A percentile compares a stretch with the other conserved stretches of the same genome.
Evolutionary conservation across 2,888 invertebrate species (phyloP).

Genomic region (Tenthredo scrophulariae): DNA sequence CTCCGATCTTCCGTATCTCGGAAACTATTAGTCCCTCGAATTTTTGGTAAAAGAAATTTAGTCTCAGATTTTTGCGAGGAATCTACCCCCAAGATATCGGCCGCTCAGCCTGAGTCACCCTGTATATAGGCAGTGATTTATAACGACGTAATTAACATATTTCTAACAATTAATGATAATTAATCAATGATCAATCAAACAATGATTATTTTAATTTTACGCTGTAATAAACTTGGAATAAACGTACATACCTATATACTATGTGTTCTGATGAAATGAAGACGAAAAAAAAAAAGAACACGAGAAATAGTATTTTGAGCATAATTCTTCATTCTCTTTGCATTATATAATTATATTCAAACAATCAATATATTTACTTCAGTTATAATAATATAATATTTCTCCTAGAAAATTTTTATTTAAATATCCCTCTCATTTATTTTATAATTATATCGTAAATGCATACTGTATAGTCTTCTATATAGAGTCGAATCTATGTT

Average conservation of each 20-base stretch:
- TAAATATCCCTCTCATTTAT: not conserved
- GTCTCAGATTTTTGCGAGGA: no score
- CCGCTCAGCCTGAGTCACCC: no score
- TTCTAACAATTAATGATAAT: not conserved
- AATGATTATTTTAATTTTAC: no score
- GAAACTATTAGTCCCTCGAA: no score
- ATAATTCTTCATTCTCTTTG: not conserved
- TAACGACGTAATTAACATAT: not conserved
- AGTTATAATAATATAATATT: not conserved
- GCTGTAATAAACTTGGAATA: no score
- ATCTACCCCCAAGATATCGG: no score
- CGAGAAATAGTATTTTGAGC: not conserved
- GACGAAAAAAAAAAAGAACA: not conserved
- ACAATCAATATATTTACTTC: not conserved
- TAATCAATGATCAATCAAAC: not conserved
- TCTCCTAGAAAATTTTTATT: not conserved
- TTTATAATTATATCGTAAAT: not conserved
- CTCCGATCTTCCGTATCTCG: no score
- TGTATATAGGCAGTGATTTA: slow-evolving; percentile 1
- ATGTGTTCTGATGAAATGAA: not conserved
- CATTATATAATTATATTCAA: not conserved
- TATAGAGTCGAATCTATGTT: not conserved
- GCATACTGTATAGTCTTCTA: not conserved
- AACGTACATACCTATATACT: not conserved
- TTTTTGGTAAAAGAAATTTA: no score